Evolutionary conservation across 2,888 invertebrate species (phyloP).

Genomic region (Melanophora roralis): DNA sequence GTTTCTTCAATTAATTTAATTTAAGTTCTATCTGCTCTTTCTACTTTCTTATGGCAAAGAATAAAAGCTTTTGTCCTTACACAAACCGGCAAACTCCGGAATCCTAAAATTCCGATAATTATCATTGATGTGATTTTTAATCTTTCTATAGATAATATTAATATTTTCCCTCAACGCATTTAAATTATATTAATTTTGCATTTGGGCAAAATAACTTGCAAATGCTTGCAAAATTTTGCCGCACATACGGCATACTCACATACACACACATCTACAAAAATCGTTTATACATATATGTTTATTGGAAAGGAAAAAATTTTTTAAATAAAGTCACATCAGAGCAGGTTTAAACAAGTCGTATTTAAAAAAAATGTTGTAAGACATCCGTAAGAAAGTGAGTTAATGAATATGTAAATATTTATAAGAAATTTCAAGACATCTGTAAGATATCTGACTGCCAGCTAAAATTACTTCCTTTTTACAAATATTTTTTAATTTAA

Average conservation of each 20-base stretch:
- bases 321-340: too few relatives aligned
- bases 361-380: too few relatives aligned
- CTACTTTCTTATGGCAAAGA: not conserved
- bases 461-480: too few relatives aligned
- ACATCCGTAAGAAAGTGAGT: too few relatives aligned
- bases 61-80: not conserved
- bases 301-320: too few relatives aligned
- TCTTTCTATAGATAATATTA: conserved; percentile 45
- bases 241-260: not conserved
- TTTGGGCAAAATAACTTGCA: conserved; percentile 51
- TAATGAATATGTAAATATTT: too few relatives aligned
- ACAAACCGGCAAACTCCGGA: not conserved
- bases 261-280: not conserved
- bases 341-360: too few relatives aligned
- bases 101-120: conserved; percentile 33
- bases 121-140: conserved; percentile 45
- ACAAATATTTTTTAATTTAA: too few relatives aligned
- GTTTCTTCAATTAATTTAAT: conserved; percentile 20
- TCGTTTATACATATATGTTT: not conserved
- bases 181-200: conserved; percentile 62
- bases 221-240: not conserved
- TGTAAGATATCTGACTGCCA: too few relatives aligned
- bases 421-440: too few relatives aligned
- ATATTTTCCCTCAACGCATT: conserved; percentile 58
- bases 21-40: not conserved